Percentiles rank a stretch among this genome's conserved stretches.
These are phyloP conservation scores for Drosophila ananassae DNA, from an alignment of 1,140 invertebrate species.

Conservation along the genomic window DNA sequence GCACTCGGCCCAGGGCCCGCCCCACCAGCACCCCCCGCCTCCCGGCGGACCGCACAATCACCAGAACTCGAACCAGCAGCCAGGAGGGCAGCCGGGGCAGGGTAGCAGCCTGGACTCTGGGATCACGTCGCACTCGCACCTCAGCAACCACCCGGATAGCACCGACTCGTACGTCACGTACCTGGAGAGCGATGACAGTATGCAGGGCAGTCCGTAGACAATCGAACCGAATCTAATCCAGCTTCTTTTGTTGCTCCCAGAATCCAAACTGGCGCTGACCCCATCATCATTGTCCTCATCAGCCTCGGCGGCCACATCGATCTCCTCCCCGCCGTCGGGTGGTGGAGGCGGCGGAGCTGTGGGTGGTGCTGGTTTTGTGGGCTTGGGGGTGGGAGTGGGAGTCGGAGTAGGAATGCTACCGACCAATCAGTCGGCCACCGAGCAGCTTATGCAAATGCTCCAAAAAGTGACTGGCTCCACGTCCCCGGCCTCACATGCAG, in stretches of 20 bases:
- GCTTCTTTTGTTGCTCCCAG: constrained; percentile 84
- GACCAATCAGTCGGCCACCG: constrained; percentile 77
- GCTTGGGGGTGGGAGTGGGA: constrained; percentile 28
- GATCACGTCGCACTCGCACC: constrained; percentile 83
- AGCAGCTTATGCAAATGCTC: constrained; percentile 82
- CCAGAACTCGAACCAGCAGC: constrained; percentile 46
- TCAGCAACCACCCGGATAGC: constrained; percentile 88
- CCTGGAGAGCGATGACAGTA: constrained; percentile 93
- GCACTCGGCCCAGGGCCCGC: constrained; percentile 77
- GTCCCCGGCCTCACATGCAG: constrained; percentile 59
- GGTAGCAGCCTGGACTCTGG: constrained; percentile 84
- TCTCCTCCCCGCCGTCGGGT: constrained; percentile 74
- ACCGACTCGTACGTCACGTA: constrained; percentile 95
- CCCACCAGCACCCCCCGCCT: constrained; percentile 33
- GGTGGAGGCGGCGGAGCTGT: constrained; percentile 36
- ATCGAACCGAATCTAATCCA: constrained; percentile 82
- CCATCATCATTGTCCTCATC: constrained; percentile 77
- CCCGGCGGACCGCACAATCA: constrained; percentile 38
- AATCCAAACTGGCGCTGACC: constrained; percentile 82
- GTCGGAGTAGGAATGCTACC: constrained; percentile 25
- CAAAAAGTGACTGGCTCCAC: constrained; percentile 78
- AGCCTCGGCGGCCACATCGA: constrained; percentile 75
- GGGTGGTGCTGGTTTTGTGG: constrained; percentile 40
- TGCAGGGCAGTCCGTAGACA: constrained; percentile 88
- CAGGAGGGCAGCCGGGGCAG: constrained; percentile 56